phyloP scores from a whole-genome alignment of 1,140 invertebrate species.

The Holotrichia oblita region DNA sequence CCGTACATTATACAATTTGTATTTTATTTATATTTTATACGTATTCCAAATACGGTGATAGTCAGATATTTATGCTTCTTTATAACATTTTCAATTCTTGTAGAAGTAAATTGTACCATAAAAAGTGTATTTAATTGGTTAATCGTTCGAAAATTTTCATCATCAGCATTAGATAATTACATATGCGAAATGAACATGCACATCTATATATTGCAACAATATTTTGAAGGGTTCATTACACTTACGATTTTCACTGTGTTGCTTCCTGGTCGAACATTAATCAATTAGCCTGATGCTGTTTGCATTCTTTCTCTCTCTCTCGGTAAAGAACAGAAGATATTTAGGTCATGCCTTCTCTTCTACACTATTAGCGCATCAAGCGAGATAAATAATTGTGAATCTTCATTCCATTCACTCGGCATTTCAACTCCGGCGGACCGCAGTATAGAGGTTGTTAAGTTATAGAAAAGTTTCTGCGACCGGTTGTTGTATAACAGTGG shows the following conservation, averaged over 20 bases:
- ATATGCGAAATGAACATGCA: not conserved
- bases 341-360: slow-evolving; percentile 11
- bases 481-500: slow-evolving; percentile 3
- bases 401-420: slow-evolving; percentile 11
- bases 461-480: slow-evolving; percentile 4
- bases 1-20: too few species aligned
- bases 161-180: not conserved
- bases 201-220: not conserved
- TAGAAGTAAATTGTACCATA: too few species aligned
- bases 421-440: not conserved
- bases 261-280: not conserved
- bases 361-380: not conserved
- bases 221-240: not conserved
- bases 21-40: too few species aligned
- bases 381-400: not conserved
- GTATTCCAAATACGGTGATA: too few species aligned
- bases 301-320: not conserved
- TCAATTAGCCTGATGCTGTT: not conserved
- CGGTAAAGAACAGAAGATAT: not conserved
- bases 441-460: not conserved
- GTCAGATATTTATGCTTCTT: too few species aligned
- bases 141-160: not conserved
- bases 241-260: not conserved
- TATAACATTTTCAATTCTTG: too few species aligned
- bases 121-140: not conserved